Conservation (phyloP, 2,888 invertebrate species). For the Parasteatoda lunata region DNA sequence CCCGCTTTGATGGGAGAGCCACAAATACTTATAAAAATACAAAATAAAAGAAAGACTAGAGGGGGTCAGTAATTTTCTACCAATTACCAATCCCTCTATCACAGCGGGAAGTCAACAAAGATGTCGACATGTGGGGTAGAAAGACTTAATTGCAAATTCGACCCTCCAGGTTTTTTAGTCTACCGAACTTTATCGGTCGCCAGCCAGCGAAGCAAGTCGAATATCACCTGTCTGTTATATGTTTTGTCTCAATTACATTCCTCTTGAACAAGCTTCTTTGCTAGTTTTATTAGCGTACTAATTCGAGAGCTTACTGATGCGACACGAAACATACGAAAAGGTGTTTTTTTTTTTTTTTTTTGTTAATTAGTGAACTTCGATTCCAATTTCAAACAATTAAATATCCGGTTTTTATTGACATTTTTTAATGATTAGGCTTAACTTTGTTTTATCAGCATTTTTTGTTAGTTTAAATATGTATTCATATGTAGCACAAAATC, state of each 20-base stretch:
- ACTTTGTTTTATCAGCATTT: no score
- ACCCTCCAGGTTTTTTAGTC: conserved; percentile 34
- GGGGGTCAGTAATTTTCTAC: conserved; percentile 44
- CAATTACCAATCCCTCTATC: conserved; percentile 50
- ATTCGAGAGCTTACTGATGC: background rate
- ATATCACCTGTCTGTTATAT: conserved; percentile 21
- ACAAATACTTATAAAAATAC: background rate
- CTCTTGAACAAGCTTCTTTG: background rate
- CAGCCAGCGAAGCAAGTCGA: conserved; percentile 6
- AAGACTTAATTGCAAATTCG: conserved; percentile 52
- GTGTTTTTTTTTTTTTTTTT: background rate
- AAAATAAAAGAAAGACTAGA: conserved; percentile 8
- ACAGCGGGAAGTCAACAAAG: conserved; percentile 32
- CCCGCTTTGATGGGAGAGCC: conserved; percentile 10
- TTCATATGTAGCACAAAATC: no score
- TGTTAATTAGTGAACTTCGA: background rate
- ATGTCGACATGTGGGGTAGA: conserved; percentile 58
- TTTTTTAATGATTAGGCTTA: no score
- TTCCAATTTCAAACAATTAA: no score
- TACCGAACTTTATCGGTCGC: conserved; percentile 32
- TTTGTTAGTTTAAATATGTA: no score
- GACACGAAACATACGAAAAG: background rate
- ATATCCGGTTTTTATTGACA: no score
- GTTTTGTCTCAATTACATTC: conserved; percentile 5
- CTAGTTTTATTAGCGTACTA: background rate